Conservation (phyloP, 2,888 invertebrate species). For the Oligia strigilis region DNA sequence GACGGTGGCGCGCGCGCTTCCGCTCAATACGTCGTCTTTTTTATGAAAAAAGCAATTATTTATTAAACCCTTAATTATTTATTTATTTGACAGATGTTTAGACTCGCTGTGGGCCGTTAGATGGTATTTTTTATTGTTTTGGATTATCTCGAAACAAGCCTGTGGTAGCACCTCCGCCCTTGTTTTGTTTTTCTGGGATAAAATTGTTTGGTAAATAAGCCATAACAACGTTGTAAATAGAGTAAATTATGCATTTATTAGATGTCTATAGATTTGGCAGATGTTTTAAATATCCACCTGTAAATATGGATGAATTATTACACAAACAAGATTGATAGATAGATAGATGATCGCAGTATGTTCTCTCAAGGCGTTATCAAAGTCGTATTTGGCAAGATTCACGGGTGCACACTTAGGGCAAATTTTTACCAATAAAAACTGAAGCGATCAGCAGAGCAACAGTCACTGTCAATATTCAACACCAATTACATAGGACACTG, state of each 20-base stretch:
- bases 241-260: background rate
- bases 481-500: too few species aligned
- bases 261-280: background rate
- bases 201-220: background rate
- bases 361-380: too few species aligned
- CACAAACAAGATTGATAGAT: background rate
- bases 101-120: conserved; percentile 7
- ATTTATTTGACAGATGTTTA: conserved; percentile 55
- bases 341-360: too few species aligned
- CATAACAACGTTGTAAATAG: background rate
- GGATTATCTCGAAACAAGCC: background rate
- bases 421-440: too few species aligned
- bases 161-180: too few species aligned
- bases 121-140: conserved; percentile 6
- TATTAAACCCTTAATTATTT: conserved; percentile 42
- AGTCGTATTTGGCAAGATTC: too few species aligned
- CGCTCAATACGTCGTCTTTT: conserved; percentile 66
- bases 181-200: background rate
- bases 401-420: too few species aligned
- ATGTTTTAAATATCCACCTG: background rate
- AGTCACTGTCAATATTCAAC: too few species aligned
- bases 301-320: background rate
- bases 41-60: conserved; percentile 49
- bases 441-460: too few species aligned
- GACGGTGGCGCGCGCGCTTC: conserved; percentile 77